phyloP scores from a whole-genome alignment of 2,888 invertebrate genomes.

The Dasypogon diadema region DNA sequence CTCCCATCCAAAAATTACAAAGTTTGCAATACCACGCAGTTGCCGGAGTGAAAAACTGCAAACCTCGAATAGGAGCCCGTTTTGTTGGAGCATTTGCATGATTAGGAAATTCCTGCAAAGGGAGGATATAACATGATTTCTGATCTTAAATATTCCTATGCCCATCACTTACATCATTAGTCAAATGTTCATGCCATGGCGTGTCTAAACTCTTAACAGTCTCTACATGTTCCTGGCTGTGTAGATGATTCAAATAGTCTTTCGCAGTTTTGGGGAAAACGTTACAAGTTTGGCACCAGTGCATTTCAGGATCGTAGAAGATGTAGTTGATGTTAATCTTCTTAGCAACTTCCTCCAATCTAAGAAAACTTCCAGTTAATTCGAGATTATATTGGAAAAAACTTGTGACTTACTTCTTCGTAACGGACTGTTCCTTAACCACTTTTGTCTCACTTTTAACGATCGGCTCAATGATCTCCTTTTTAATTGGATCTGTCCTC shows the following conservation, averaged over 20 bases:
- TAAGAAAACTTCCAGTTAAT: constrained; percentile 9
- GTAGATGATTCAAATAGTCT: constrained; percentile 86
- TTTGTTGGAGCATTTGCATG: constrained; percentile 80
- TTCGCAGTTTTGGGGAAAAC: constrained; percentile 89
- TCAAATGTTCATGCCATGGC: constrained; percentile 66
- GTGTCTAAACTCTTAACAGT: constrained; percentile 64
- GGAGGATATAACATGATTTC: too few relatives aligned
- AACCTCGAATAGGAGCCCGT: constrained; percentile 85
- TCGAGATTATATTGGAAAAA: too few relatives aligned
- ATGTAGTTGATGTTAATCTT: constrained; percentile 85
- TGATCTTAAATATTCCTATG: too few relatives aligned
- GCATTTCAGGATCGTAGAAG: constrained; percentile 90
- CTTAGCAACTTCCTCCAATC: constrained; percentile 54
- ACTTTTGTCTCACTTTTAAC: constrained; percentile 57
- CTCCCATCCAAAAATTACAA: constrained; percentile 89
- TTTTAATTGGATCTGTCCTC: constrained; percentile 10
- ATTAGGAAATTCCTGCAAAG: constrained; percentile 74
- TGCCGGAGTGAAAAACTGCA: constrained; percentile 89
- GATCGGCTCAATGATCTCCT: neutral
- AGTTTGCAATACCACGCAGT: constrained; percentile 92
- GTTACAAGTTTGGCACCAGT: constrained; percentile 90
- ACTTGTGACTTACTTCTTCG: constrained; percentile 40
- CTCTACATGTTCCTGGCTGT: constrained; percentile 79
- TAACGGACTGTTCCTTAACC: constrained; percentile 30
- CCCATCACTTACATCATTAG: constrained; percentile 64